phyloP scores from a whole-genome alignment of 2,888 invertebrate genomes.

The Gastrophysa polygoni region DNA sequence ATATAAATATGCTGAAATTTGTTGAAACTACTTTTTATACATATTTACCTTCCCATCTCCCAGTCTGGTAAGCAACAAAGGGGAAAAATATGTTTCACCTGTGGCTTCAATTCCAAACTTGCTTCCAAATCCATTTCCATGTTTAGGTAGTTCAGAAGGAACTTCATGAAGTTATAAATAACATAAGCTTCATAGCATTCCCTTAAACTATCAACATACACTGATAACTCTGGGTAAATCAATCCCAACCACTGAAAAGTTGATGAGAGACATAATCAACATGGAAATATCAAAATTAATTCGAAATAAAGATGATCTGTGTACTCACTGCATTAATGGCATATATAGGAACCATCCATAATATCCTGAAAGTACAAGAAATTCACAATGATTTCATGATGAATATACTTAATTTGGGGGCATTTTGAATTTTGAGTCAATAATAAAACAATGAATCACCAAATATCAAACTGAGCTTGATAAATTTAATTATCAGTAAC shows the following conservation, averaged over 20 bases:
- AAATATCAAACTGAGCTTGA: too few relatives aligned
- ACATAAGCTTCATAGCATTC: constrained; percentile 99
- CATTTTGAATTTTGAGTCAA: too few relatives aligned
- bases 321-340: constrained; percentile 86
- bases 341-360: constrained; percentile 99
- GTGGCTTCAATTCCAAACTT: constrained; percentile 78
- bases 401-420: too few relatives aligned
- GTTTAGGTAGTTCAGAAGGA: constrained; percentile 87
- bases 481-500: too few relatives aligned
- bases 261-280: constrained; percentile 21
- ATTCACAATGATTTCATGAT: neutral
- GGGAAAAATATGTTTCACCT: constrained; percentile 89
- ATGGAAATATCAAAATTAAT: too few relatives aligned
- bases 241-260: constrained; percentile 81
- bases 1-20: too few relatives aligned
- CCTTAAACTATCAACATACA: constrained; percentile 90
- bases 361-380: constrained; percentile 67
- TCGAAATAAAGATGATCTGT: too few relatives aligned
- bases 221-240: constrained; percentile 83
- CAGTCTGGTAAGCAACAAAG: constrained; percentile 90
- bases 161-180: constrained; percentile 97
- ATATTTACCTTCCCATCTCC: constrained; percentile 92
- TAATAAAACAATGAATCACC: too few relatives aligned
- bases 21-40: too few relatives aligned
- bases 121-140: constrained; percentile 86